phyloP scores from a whole-genome alignment of 2,888 invertebrate genomes.

The Nipponacmea schrenckii region DNA sequence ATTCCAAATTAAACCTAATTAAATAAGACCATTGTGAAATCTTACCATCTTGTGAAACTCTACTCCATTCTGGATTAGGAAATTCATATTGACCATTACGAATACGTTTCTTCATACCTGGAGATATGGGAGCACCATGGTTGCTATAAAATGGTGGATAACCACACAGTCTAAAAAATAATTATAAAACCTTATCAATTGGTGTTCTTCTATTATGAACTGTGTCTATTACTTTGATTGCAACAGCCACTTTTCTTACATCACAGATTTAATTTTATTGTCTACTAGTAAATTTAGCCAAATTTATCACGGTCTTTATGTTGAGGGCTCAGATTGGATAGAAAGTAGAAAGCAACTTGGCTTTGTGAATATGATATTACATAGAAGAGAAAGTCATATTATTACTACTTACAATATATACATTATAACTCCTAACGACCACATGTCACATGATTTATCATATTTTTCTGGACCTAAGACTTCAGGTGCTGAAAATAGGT shows the following conservation, averaged over 20 bases:
- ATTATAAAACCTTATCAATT: no score
- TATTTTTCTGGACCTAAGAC: slow-evolving; percentile 97
- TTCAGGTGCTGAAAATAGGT: slow-evolving; percentile 75
- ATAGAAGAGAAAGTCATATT: background rate
- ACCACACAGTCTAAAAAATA: slow-evolving; percentile 80
- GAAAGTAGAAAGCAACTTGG: no score
- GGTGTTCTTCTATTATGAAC: no score
- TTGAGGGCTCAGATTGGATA: no score
- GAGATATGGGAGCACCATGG: slow-evolving; percentile 96
- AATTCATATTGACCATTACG: slow-evolving; percentile 97
- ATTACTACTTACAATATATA: slow-evolving; percentile 84
- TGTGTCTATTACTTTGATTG: no score
- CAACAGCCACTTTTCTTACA: no score
- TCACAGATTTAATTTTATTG: no score
- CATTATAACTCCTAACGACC: slow-evolving; percentile 99
- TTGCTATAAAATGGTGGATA: slow-evolving; percentile 99
- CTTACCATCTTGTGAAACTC: slow-evolving; percentile 86
- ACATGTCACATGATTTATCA: slow-evolving; percentile 98
- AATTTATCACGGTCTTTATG: no score
- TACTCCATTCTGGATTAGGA: slow-evolving; percentile 78
- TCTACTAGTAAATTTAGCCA: no score
- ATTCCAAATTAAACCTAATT: no score
- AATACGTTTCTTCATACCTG: slow-evolving; percentile 98
- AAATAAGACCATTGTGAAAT: background rate
- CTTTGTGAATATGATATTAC: no score